Base-by-base conservation (phyloP, 2,797 vertebrate species). In the Epinephelus coioides region DNA sequence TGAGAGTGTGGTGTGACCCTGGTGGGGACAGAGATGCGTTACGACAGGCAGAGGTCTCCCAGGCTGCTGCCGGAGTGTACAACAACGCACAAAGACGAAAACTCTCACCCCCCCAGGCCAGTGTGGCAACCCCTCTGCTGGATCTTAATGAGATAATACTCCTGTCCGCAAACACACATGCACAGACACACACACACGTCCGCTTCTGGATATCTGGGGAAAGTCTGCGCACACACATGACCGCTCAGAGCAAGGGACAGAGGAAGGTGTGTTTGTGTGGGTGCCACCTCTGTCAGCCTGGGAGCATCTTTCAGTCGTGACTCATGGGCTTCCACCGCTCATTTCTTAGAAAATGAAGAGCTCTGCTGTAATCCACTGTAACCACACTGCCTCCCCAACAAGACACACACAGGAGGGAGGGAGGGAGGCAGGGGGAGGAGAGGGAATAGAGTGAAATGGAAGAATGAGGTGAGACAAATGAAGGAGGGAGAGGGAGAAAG, bases 1-100 rank as follows among this genome's bases (percentile, higher is more conserved):
- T 90, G 88, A 86, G 77, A 71, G 81, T 27, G 82, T 84, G 82
- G 79, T 81, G 82, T 91, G 92, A 92, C 86, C 91, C 86, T 87
- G 87, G 76, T 62, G 82, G 85, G 84, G 89, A 90, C 84, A 63
- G 79, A 81, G 85, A 92, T 85, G 83, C 27, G 57, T 88, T 81
- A 81, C 56, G 86, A 90, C 88, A 88, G 64, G 78, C 79, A 34
- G 82, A 89, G 92, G 85, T 91, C 85, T 89, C 89, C 86, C 86
- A 54, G 67, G 54, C 75, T 76, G 77, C 60, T 60, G 76, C 56
- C 34, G 62, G 82, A 46, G 69, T 63, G 73, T 68, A 27, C 2
- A 57, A 64, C 76, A 44, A 69, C 14, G 12, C 55, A 56, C 25
- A 10, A 17, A 60, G 38, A 69, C 10, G 15, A 56, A 46, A 61